Evolutionary conservation across 2,888 invertebrate genomes (phyloP), one percentile per base, ranked within the genome.

Genomic region (Barypeithes pellucidus): DNA sequence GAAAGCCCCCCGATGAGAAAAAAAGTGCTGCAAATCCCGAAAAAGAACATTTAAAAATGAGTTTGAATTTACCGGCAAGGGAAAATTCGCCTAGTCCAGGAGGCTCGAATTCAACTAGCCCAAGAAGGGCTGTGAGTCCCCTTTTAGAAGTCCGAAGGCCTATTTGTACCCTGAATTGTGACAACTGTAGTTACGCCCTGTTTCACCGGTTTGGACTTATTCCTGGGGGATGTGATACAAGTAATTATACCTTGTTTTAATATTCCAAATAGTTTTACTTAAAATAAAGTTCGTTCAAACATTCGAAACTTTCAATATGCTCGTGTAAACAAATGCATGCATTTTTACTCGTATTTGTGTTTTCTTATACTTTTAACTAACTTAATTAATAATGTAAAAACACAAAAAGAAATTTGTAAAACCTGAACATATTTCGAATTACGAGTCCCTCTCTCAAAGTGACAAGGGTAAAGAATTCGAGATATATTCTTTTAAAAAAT

Each of bases 131-230:
- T 8, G 90, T 92, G 76, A 92, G 92, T 78, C 92, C 92, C 0
- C 86, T 92, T 75, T 87, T 92, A 71, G 92, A 92, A 86, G 90
- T 92, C 79, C 88, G 92, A 41, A 86, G 92, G 61, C 92, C 92
- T 18, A 91, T 92, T 83, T 93, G 93, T 86, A 93, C 92, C 2
- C 88, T 93, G 65, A 92, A 92, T 80, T 93, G 93, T 81, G 91
- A 91, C 82, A 89, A 91, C 81, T 93, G 93, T 86, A 91, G 90
- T 68, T 63, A 75, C 68, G 88, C 90, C 63, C 88, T 93, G 57
- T 92, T 92, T 83, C 91, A 92, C 80, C 89, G 91, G 81, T 92
- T 92, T 86, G 91, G 89, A 29, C 29, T 73, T 86, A 90, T 77
- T 52, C 68, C 77, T 43, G 68, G 66, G 11, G 69, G 60, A 54